These are phyloP conservation scores for Phengaris arion DNA, from an alignment of 2,888 invertebrate species.

Conservation along the genomic window DNA sequence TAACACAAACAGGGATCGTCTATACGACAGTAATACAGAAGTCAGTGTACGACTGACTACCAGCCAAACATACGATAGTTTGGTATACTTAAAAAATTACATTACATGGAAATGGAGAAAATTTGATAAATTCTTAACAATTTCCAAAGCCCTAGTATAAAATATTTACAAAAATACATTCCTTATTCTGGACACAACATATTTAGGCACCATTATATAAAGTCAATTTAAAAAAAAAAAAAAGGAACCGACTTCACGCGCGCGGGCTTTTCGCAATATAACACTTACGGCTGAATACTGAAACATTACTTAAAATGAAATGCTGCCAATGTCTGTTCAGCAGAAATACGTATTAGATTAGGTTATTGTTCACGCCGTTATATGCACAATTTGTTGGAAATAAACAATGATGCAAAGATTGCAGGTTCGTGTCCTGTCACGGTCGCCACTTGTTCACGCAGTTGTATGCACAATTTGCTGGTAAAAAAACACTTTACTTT, in stretches of 20 bases:
- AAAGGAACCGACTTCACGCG: not conserved
- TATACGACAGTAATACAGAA: not conserved
- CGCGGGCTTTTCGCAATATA: not conserved
- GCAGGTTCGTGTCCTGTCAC: no score
- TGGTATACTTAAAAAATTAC: not conserved
- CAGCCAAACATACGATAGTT: conserved; percentile 9
- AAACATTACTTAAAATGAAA: no score
- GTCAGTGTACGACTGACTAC: not conserved
- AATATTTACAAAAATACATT: conserved; percentile 18
- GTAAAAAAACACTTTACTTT: no score
- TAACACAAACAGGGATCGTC: not conserved
- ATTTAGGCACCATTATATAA: not conserved
- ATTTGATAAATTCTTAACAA: not conserved
- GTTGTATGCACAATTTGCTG: no score
- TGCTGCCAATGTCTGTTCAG: no score
- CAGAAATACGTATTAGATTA: no score
- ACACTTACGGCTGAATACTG: not conserved
- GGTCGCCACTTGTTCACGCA: no score
- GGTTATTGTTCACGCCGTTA: no score
- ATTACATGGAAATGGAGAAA: not conserved
- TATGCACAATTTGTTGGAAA: no score
- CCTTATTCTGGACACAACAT: not conserved
- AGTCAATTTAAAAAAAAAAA: not conserved
- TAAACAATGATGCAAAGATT: no score
- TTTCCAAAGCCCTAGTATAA: conserved; percentile 1